Evolutionary conservation across 2,113 vertebrate genomes (phyloP).

Genomic region (Parotia lawesii): DNA sequence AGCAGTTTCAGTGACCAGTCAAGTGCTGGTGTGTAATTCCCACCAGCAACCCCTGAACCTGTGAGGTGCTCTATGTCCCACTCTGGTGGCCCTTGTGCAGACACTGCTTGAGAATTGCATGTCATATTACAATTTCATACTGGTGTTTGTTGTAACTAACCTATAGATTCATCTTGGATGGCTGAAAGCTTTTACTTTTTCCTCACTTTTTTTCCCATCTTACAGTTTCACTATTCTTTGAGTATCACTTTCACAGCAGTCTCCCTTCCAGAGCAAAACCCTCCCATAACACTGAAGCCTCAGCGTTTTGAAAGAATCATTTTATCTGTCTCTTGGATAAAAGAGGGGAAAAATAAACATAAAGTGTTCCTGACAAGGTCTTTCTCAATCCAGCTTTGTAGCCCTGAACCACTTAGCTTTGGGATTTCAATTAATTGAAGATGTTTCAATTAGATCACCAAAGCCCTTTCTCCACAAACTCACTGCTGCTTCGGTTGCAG

Average conservation of each 20-base stretch:
- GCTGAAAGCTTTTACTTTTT: not conserved
- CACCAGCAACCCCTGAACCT: not conserved
- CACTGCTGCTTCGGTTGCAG: not conserved
- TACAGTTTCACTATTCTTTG: fast-evolving
- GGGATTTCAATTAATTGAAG: not conserved
- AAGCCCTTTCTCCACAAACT: not conserved
- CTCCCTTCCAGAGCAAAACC: not conserved
- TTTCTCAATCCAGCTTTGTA: not conserved
- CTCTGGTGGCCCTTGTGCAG: not conserved
- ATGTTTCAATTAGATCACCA: not conserved
- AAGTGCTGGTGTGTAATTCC: not conserved
- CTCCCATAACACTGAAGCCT: not conserved
- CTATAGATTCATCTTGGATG: not conserved
- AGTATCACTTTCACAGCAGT: not conserved
- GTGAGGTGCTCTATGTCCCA: fast-evolving
- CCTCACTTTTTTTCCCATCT: not conserved
- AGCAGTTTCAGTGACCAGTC: not conserved
- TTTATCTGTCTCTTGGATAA: not conserved
- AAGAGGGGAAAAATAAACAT: fast-evolving
- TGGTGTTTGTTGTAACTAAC: not conserved
- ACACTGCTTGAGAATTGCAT: not conserved
- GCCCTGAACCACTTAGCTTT: not conserved
- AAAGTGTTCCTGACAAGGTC: not conserved
- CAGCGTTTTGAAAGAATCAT: not conserved
- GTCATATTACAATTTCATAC: not conserved